phyloP scores from a whole-genome alignment of 53 echinoderm and acorn worm genomes.

The Mesocentrotus franciscanus region DNA sequence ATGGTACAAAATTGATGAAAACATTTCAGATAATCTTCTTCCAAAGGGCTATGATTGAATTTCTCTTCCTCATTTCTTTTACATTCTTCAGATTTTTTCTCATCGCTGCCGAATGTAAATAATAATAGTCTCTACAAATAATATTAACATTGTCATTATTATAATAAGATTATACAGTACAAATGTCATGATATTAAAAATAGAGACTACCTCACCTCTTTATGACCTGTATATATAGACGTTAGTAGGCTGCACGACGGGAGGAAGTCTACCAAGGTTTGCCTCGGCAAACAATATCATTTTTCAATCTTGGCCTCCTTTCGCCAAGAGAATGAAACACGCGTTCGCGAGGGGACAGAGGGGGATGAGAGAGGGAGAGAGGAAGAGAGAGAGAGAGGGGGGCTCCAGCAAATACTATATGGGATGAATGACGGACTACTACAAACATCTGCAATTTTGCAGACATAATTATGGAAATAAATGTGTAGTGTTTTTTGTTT shows the following conservation, averaged over 20 bases:
- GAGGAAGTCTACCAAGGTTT: neutral
- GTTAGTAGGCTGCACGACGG: neutral
- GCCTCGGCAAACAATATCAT: neutral
- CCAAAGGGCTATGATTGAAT: too few species aligned
- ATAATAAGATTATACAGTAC: neutral
- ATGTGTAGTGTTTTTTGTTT: too few species aligned
- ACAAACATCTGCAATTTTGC: too few species aligned
- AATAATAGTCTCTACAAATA: neutral
- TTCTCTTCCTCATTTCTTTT: neutral
- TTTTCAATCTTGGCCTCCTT: neutral
- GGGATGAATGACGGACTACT: too few species aligned
- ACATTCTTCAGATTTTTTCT: neutral
- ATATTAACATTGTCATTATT: neutral
- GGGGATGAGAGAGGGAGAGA: neutral
- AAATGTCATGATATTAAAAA: neutral
- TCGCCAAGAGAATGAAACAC: neutral
- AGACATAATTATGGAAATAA: too few species aligned
- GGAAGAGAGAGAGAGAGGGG: neutral
- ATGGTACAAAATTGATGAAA: too few species aligned
- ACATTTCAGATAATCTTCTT: too few species aligned
- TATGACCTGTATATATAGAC: neutral
- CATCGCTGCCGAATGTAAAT: neutral
- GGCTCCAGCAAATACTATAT: too few species aligned
- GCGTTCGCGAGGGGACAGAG: neutral
- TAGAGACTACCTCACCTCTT: neutral